Evolutionary conservation across 2,113 vertebrate genomes (phyloP), one percentile per base, ranked within the genome.

Genomic region (Diphyllodes magnificus): DNA sequence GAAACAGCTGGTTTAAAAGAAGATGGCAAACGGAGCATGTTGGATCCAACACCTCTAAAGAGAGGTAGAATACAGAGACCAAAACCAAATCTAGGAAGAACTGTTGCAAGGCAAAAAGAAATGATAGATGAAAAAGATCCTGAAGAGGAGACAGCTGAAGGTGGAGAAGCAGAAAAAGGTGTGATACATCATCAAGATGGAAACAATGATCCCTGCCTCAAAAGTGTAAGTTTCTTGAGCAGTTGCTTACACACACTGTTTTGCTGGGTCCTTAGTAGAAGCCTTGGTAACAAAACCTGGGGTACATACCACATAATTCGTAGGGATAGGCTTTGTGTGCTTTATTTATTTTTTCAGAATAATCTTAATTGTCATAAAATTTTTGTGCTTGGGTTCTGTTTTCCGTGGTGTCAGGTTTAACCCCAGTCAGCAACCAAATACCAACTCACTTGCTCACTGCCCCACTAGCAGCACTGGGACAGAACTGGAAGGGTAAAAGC

Each of bases 11-110:
- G 24, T 75, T 70, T 95, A 14, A 95, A 90, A 85, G 89, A 97
- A 78, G 86, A 51, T n/a, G 35, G 39, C 61, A 92, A 92, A 37
- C 40, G 10, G 37, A 88, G 80, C 35, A 15, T 75, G 47, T 66
- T 94, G 35, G 96, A 96, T 96, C 94, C 93, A 92, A 2, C 68
- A 13, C 79, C 35, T 63, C 42, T 96, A 72, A 87, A 51, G 66
- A 96, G 97, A 86, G 84, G 95, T 73, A 96, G 94, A 91, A 15
- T 96, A 40, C 97, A 95, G 75, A 98, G 91, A 86, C 97, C 92
- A 72, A 97, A 96, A 82, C 97, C 97, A 88, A 98, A 98, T 81
- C 24, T 97, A 64, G 82, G 64, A 93, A 96, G 88, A 85, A 63
- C 59, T 73, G 10, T 78, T 93, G 86, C 65, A 82, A 97, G 77